Base-by-base conservation (phyloP, 2,888 invertebrate genomes). In the Andrena praecox region DNA sequence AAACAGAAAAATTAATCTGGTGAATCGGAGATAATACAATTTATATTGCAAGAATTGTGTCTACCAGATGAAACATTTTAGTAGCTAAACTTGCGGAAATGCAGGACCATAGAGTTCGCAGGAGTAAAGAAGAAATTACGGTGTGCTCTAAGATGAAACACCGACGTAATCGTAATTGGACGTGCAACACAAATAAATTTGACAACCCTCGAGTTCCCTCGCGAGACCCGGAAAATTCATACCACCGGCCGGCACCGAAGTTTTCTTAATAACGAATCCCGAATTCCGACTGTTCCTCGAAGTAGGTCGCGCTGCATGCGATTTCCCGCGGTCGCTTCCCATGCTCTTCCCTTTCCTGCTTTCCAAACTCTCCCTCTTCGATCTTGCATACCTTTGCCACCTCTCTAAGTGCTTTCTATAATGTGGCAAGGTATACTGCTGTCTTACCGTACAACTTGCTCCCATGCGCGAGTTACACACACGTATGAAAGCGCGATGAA, bases 261-360 rank as follows among this genome's bases (percentile, higher is more conserved):
- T 87, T 88, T 88, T 88, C 86, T 88, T 88, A 88, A 88, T 88
- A 87, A 88, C 82, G 84, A 76, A 88, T 81, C 80, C 74, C 64
- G 77, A 82, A 89, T 85, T 80, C 80, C 78, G 27, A 76, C 80
- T 84, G 84, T 82, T 82, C 59, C 74, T 6, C 72, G 66, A 85
- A 88, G 78, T 88, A 83, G 83, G 83, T 83, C 77, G 70, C 70
- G 64, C 66, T 64, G 82, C 77, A 80, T 75, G 64, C 72, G 85
- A 82, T 85, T 82, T 80, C 63, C 70, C 50, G 50, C 71, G 73
- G 59, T 80, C 35, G 60, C 56, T 29, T 48, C 78, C 50, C 62
- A 29, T 70, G 72, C 54, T 56, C 35, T 69, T 33, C 27, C 59
- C 62, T 62, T 59, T 59, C 35, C 62, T 42, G 64, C 67, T 31